These are phyloP conservation scores for Pogona vitticeps DNA, from an alignment of 2,113 vertebrate genomes.

Conservation along the genomic window DNA sequence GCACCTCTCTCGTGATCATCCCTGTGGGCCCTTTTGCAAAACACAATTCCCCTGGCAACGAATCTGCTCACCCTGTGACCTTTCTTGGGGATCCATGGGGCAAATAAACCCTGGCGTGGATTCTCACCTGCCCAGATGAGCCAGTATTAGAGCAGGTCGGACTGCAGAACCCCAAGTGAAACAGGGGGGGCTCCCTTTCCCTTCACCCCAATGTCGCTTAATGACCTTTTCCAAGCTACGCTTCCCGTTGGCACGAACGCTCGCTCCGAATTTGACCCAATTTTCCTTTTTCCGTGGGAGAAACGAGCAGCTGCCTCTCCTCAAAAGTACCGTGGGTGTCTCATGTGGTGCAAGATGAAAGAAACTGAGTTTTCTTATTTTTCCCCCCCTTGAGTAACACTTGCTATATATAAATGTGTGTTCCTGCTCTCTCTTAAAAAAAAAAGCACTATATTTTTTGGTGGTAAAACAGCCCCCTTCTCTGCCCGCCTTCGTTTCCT, in stretches of 20 bases:
- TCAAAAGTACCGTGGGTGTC: slow-evolving; percentile 51
- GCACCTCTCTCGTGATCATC: no score
- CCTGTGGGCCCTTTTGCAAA: no score
- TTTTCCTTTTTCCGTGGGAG: slow-evolving; percentile 61
- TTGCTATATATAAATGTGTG: slow-evolving; percentile 1
- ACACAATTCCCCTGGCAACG: no score
- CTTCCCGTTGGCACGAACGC: fast-evolving
- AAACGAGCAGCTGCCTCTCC: slow-evolving; percentile 54
- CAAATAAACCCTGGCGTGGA: no score
- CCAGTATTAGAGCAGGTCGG: no score
- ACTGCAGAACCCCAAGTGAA: no score
- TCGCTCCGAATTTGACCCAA: slow-evolving; percentile 47
- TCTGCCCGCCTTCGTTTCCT: background rate
- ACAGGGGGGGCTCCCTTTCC: no score
- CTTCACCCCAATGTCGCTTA: background rate
- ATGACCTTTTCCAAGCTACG: background rate
- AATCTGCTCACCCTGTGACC: no score
- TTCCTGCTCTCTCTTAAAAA: background rate
- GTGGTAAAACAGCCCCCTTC: no score
- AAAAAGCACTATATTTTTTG: no score
- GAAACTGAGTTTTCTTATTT: background rate
- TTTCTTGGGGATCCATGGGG: no score
- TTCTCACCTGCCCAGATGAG: no score
- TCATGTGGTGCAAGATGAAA: slow-evolving; percentile 35
- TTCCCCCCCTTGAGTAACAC: background rate